These are phyloP conservation scores for Anoura caudifer DNA, from an alignment of 2,113 vertebrate species.

Conservation along the genomic window DNA sequence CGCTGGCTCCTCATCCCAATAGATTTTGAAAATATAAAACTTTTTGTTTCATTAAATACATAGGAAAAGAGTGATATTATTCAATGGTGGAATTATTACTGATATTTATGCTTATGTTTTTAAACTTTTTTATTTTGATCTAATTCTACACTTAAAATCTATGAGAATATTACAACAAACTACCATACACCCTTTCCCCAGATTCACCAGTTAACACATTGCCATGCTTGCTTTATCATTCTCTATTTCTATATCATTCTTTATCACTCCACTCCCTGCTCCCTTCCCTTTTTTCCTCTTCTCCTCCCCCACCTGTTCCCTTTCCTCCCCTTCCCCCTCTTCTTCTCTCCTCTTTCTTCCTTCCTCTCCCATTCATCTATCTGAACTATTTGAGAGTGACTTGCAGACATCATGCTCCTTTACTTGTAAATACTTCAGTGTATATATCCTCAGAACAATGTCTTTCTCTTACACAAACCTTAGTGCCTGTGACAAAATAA, in stretches of 20 bases:
- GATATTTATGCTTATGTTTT: not conserved
- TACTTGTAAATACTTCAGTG: not conserved
- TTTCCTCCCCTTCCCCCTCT: not conserved
- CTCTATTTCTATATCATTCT: not conserved
- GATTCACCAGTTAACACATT: conserved; percentile 1
- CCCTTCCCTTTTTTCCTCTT: not conserved
- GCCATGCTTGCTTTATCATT: not conserved
- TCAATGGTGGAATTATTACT: not conserved
- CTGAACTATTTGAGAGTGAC: not conserved
- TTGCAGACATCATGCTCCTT: not conserved
- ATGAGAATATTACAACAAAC: not conserved
- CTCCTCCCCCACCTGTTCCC: not conserved
- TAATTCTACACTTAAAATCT: conserved; percentile 18
- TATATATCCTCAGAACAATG: conserved; percentile 11
- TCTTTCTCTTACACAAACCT: not conserved
- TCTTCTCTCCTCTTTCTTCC: not conserved
- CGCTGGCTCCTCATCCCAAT: not conserved
- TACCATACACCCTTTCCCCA: not conserved
- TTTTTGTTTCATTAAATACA: conserved; percentile 8
- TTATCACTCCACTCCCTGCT: not conserved
- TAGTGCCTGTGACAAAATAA: conserved; percentile 6
- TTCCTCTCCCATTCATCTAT: not conserved
- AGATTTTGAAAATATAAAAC: not conserved
- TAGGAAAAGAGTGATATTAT: not conserved
- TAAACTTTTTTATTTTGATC: conserved; percentile 11